Base-by-base conservation (phyloP, 2,888 invertebrate species). In the Metalampra italica region DNA sequence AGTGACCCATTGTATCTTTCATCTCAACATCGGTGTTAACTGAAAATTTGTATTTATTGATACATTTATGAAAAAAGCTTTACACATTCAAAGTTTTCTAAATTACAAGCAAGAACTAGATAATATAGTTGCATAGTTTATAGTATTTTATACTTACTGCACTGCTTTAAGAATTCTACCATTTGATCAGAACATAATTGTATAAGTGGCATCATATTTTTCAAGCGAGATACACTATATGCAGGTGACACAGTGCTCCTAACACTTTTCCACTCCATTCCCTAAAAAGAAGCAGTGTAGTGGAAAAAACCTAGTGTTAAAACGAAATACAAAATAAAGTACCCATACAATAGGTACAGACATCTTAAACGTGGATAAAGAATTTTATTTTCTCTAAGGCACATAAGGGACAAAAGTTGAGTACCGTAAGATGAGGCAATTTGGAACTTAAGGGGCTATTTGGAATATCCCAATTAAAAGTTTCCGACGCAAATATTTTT, bases 1-100 rank as follows among this genome's bases (percentile, higher is more conserved):
- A 91, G 59, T 90, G 87, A 0, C 91, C 91, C 68, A 90, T 87
- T 22, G 87, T 78, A 50, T 87, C 82, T 66, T 91, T 91, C 82
- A 91, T 84, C 62, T 91, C 91, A n/a, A 91, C 69, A 39, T 86
- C 87, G 59, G 71, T 73, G 14, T 76, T 71, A 63, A 85, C 88
- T 88, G 22, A 22, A 22, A 22, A 22, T 22, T 22, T 22, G 5
- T 3, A 3, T 22, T 22, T 22, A n/a, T n/a, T n/a, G n/a, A n/a
- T n/a, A n/a, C n/a, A n/a, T 53, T 66, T 62, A 34, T 39, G 51
- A 60, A 50, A 50, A 39, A 8, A 44, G 29, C 30, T 14, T 32
- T 9, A 45, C 32, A n/a, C 43, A 36, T 45, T 9, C 13, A 29
- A 42, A 42, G n/a, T n/a, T n/a, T n/a, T n/a, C n/a, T n/a, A n/a